Evolutionary conservation across 2,888 invertebrate species (phyloP), one percentile per base, ranked within the genome.

Genomic region (Ommatoiulus sabulosus): DNA sequence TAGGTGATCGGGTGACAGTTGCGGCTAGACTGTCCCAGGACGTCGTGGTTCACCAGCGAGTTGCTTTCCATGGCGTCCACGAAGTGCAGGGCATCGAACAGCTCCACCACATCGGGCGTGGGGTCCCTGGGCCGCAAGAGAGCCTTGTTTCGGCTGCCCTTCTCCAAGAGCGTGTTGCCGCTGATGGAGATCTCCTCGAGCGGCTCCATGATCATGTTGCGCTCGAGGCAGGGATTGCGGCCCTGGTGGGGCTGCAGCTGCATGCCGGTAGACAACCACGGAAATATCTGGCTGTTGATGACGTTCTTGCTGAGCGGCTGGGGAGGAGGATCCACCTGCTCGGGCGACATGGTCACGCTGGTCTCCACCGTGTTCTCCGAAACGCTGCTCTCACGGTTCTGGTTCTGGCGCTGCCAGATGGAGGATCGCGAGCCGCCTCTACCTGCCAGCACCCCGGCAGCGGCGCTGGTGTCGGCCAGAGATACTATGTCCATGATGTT

Each of bases 211-310:
- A 91, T 94, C 92, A 95, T 92, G 93, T 97, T 97, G 12, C 96
- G 93, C 91, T 96, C 96, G 91, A 96, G 94, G 90, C 97, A 97
- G 12, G 96, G 95, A 93, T 97, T 97, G 46, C 96, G 94, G 0
- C 97, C 97, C 92, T 97, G 96, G 92, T 97, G 96, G 0, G 97
- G 96, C 91, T 96, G 97, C 85, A 97, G 90, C 90, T 91, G 92
- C 84, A 89, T 90, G 35, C 80, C 80, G 80, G 80, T 3, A 84
- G 63, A 90, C 87, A 80, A 90, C 89, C 35, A 90, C 90, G 86
- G 90, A 89, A 90, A 86, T 3, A 93, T 93, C 91, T 94, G 93
- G 90, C 94, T 94, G 0, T 94, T 94, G 91, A 94, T 94, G 90
- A 93, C 92, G 94, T 92, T 17, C 17, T 89, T 88, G 86, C 44